Percentiles rank a stretch among this genome's conserved stretches.
These are phyloP conservation scores for Zootermopsis nevadensis DNA, from an alignment of 2,888 invertebrate genomes.

Conservation along the genomic window DNA sequence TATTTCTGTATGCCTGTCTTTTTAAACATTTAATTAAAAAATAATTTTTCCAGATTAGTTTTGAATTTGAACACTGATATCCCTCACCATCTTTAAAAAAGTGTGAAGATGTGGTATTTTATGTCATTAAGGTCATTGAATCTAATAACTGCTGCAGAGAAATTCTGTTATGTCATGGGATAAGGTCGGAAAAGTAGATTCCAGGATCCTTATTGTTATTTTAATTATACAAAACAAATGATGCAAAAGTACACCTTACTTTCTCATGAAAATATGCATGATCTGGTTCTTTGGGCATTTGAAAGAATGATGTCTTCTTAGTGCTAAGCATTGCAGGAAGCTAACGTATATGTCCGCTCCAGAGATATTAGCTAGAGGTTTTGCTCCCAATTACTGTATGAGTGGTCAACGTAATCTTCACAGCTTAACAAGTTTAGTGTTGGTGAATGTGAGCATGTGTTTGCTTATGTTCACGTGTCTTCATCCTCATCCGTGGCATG, in stretches of 20 bases:
- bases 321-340: background rate
- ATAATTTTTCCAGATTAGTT: too few relatives aligned
- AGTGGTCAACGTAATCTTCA: background rate
- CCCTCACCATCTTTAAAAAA: too few relatives aligned
- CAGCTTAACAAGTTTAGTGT: background rate
- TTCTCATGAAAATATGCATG: background rate
- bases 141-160: too few relatives aligned
- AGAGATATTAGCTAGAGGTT: background rate
- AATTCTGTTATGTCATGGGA: too few relatives aligned
- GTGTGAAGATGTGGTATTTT: too few relatives aligned
- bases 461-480: background rate
- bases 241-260: slow-evolving; percentile 13
- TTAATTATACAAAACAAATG: background rate
- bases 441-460: background rate
- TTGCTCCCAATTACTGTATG: background rate
- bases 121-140: too few relatives aligned
- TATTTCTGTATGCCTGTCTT: too few relatives aligned
- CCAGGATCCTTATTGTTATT: background rate
- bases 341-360: background rate
- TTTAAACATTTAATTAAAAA: too few relatives aligned
- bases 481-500: background rate
- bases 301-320: background rate
- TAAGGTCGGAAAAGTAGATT: too few relatives aligned
- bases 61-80: too few relatives aligned
- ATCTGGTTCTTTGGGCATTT: background rate